Evolutionary conservation across 2,888 invertebrate genomes (phyloP).

Genomic region (Rugalucina vietnamica): DNA sequence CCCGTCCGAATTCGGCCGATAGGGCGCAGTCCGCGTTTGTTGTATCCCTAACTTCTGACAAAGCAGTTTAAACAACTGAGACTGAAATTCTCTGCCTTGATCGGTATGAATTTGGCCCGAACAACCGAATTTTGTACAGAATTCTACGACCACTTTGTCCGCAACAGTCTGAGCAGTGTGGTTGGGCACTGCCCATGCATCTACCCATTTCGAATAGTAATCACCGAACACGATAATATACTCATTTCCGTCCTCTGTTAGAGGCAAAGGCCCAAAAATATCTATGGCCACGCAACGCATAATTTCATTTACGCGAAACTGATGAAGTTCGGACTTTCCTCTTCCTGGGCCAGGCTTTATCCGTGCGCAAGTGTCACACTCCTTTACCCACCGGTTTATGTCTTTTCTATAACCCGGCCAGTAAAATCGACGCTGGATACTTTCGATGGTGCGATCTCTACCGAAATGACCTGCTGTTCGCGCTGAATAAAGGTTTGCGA

Average conservation of each 20-base stretch:
- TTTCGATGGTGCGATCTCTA: slow-evolving; percentile 51
- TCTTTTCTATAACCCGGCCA: slow-evolving; percentile 55
- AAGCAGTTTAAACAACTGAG: slow-evolving; percentile 46
- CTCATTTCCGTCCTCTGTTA: slow-evolving; percentile 50
- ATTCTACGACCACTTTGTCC: slow-evolving; percentile 55
- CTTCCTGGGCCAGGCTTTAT: slow-evolving; percentile 47
- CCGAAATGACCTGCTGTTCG: slow-evolving; percentile 57
- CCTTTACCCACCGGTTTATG: slow-evolving; percentile 45
- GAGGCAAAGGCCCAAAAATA: slow-evolving; percentile 61
- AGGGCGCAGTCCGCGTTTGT: slow-evolving; percentile 61
- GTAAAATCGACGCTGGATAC: slow-evolving; percentile 47
- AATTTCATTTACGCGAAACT: slow-evolving; percentile 22
- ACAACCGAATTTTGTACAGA: slow-evolving; percentile 50
- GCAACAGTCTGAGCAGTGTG: slow-evolving; percentile 58
- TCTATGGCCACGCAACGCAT: slow-evolving; percentile 58
- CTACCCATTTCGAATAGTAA: slow-evolving; percentile 63
- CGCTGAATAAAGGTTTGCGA: not conserved
- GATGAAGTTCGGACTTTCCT: slow-evolving; percentile 47
- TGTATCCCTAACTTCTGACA: slow-evolving; percentile 56
- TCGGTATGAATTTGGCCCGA: slow-evolving; percentile 57
- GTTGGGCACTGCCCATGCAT: slow-evolving; percentile 41
- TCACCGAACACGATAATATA: slow-evolving; percentile 63
- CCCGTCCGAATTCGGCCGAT: slow-evolving; percentile 57
- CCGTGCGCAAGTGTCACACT: slow-evolving; percentile 50
- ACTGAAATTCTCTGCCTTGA: slow-evolving; percentile 64